Conservation (phyloP, 2,113 vertebrate species). For the Lutjanus erythropterus region DNA sequence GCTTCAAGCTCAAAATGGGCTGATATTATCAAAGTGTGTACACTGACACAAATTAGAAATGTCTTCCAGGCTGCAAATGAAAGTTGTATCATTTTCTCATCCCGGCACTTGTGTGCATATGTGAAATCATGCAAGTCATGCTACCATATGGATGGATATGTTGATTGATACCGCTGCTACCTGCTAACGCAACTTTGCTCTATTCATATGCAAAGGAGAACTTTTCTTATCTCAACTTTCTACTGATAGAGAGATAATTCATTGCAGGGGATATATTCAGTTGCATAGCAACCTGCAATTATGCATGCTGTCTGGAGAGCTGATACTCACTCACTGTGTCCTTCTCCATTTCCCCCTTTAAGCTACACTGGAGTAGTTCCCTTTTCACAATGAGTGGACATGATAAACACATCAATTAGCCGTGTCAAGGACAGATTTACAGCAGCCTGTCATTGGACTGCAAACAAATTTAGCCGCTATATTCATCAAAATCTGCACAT, state of each 20-base stretch:
- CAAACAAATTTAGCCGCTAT: conserved; percentile 23
- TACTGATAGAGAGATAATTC: conserved; percentile 75
- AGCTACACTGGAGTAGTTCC: conserved; percentile 41
- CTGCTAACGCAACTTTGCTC: conserved; percentile 38
- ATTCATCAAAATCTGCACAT: conserved; percentile 38
- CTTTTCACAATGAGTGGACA: conserved; percentile 47
- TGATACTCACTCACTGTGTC: conserved; percentile 59
- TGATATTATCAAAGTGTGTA: background rate
- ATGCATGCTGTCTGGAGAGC: conserved; percentile 71
- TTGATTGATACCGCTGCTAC: conserved; percentile 51
- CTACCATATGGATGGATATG: conserved; percentile 10
- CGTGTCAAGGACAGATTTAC: conserved; percentile 39
- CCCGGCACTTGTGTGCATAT: too few relatives aligned
- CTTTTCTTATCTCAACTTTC: conserved; percentile 73
- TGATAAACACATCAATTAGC: conserved; percentile 65
- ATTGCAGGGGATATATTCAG: conserved; percentile 73
- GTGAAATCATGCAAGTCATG: conserved; percentile 30
- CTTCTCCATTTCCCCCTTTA: conserved; percentile 46
- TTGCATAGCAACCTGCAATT: conserved; percentile 85
- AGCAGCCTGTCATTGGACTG: conserved; percentile 7
- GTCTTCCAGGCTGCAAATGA: background rate
- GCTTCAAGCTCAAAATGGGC: background rate
- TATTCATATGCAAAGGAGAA: conserved; percentile 77
- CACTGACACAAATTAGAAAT: conserved; percentile 2
- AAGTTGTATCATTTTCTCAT: background rate